A percentile compares a stretch with the other conserved stretches of the same genome.
phyloP scores from a whole-genome alignment of 2,888 invertebrate genomes.

The Archaeoteleia sp. region DNA sequence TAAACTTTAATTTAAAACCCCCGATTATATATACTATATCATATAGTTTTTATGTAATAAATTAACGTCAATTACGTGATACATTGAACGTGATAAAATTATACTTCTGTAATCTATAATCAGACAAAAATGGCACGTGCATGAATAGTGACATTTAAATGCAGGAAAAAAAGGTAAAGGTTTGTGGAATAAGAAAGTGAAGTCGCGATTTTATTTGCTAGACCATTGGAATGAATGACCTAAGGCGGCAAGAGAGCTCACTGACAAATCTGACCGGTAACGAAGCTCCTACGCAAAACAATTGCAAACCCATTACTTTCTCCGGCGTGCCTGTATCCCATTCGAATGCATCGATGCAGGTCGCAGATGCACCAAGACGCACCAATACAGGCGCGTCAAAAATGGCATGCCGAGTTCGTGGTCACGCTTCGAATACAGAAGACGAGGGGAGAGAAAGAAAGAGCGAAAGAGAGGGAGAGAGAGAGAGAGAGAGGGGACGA shows the following conservation, averaged over 20 bases:
- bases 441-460: conserved; percentile 3
- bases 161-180: conserved; percentile 35
- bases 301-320: conserved; percentile 72
- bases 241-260: conserved; percentile 30
- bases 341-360: conserved; percentile 55
- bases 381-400: conserved; percentile 55
- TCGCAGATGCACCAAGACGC: conserved; percentile 49
- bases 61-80: too few relatives aligned
- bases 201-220: conserved; percentile 47
- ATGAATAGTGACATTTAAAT: conserved; percentile 46
- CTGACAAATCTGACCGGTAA: conserved; percentile 50
- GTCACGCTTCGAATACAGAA: conserved; percentile 46
- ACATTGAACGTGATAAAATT: conserved; percentile 32
- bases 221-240: conserved; percentile 39
- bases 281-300: conserved; percentile 67
- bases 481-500: conserved; percentile 22
- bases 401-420: conserved; percentile 51
- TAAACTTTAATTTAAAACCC: too few relatives aligned
- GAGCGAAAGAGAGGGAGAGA: background rate
- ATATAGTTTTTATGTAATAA: too few relatives aligned
- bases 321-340: conserved; percentile 60
- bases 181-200: conserved; percentile 50
- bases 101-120: conserved; percentile 26
- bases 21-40: too few relatives aligned
- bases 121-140: conserved; percentile 30